phyloP scores from a whole-genome alignment of 2,797 vertebrate genomes.

The Chiroxiphia lanceolata region DNA sequence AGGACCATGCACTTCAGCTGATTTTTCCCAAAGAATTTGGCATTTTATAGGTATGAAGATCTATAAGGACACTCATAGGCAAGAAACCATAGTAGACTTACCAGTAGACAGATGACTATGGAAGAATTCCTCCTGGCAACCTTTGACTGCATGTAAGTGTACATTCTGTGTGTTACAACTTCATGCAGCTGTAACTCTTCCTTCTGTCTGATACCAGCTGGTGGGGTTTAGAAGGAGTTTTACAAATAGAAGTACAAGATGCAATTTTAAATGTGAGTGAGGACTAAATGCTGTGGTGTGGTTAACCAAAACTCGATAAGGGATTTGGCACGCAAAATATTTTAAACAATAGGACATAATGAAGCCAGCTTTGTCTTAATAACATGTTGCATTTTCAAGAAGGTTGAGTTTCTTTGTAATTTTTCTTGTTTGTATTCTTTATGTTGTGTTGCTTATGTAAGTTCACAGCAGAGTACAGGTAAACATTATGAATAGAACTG shows the following conservation, averaged over 20 bases:
- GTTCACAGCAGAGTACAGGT: background rate
- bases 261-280: background rate
- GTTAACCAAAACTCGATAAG: background rate
- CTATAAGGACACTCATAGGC: background rate
- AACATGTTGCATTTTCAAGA: background rate
- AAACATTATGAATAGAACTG: background rate
- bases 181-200: background rate
- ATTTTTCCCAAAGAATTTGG: background rate
- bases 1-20: background rate
- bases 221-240: background rate
- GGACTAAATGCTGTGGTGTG: background rate
- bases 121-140: background rate
- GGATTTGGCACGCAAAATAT: background rate
- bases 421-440: background rate
- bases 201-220: background rate
- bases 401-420: background rate
- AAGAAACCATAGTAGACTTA: background rate
- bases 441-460: background rate
- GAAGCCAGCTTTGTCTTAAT: background rate
- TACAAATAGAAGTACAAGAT: background rate
- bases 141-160: background rate
- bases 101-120: background rate
- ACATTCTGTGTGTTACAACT: background rate
- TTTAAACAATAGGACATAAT: background rate
- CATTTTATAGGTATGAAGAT: background rate